Evolutionary conservation across 2,113 vertebrate species (phyloP), one percentile per base, ranked within the genome.

Genomic region (Mesocricetus auratus): DNA sequence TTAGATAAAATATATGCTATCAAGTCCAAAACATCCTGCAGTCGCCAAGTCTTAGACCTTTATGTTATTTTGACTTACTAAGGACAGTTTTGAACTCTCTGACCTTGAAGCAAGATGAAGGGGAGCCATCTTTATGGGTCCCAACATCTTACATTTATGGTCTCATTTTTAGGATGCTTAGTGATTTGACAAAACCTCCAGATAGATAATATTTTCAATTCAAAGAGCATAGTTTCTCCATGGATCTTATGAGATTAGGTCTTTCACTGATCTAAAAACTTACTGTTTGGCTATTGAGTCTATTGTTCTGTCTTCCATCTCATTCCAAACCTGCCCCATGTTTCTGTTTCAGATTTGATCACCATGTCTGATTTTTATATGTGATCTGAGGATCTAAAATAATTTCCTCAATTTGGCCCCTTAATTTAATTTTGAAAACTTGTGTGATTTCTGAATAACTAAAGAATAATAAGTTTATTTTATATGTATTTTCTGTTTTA

Each of bases 401-500:
- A 15, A 66, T 47, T 62, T 45, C 7, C 8, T 45, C 12, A 17
- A 19, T n/a, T n/a, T n/a, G n/a, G n/a, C n/a, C n/a, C n/a, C 39
- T 50, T 47, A 7, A 64, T 66, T 21, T 47, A 47, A 66, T 21
- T 62, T 62, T 60, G 0, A 90, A 66, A 85, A 79, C 39, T 26
- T 91, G 75, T 87, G 88, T 89, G 94, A 90, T 74, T 62, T 92
- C 17, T 86, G 16, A 86, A 45, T 93, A 90, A 39, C n/a, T 47
- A 33, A 47, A 68, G 45, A 71, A 36, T n/a, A 1, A 1, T 47
- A 47, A 47, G 47, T 92, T 4, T 79, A 31, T 26, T 91, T 42
- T 71, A 16, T 66, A 0, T 74, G 1, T 77, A 50, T 68, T 91
- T 93, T 39, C 69, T 26, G 90, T 93, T 94, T 85, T 94, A n/a